Base-by-base conservation (phyloP, 2,888 invertebrate species). In the Eupithecia dodoneata region DNA sequence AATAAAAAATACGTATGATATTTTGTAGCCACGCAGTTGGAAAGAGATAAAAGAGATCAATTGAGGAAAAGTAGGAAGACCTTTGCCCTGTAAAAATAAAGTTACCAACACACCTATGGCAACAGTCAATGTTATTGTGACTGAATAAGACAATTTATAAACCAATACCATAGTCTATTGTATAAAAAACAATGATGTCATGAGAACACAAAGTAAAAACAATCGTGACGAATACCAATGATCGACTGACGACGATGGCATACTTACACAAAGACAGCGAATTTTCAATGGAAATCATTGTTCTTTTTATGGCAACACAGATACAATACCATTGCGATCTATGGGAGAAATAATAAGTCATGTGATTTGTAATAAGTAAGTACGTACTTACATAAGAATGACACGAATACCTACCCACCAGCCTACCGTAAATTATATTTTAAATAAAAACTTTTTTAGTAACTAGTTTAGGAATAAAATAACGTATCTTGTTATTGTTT, bases 231-330 rank as follows among this genome's bases (percentile, higher is more conserved):
- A 77, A 81, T 76, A 80, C 79, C 71, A 78, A 80, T 80, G 80
- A 81, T 82, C 79, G 80, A 83, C 82, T 81, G 81, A 82, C 74
- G 82, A 79, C 74, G 82, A 79, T 80, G 79, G 81, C 82, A 80
- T 72, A 81, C 77, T 80, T 80, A 78, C 72, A 67, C 70, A 69
- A 73, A 74, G 74, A 76, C 77, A 78, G 76, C 65, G 73, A 72
- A 76, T 76, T 77, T 81, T 80, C 79, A 80, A 81, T 81, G 73
- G 75, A 76, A 75, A 81, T 66, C 76, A 78, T 80, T 80, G 81
- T 82, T 82, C 79, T 76, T 81, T 79, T 77, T 80, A 75, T 73
- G 74, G 47, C 65, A 76, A 80, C 74, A 76, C 12, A 67, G 70
- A 71, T 69, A 76, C 76, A 79, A 79, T 71, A 70, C 72, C 45